Conservation (phyloP, 2,888 invertebrate species). For the Palloptera scutellata region DNA sequence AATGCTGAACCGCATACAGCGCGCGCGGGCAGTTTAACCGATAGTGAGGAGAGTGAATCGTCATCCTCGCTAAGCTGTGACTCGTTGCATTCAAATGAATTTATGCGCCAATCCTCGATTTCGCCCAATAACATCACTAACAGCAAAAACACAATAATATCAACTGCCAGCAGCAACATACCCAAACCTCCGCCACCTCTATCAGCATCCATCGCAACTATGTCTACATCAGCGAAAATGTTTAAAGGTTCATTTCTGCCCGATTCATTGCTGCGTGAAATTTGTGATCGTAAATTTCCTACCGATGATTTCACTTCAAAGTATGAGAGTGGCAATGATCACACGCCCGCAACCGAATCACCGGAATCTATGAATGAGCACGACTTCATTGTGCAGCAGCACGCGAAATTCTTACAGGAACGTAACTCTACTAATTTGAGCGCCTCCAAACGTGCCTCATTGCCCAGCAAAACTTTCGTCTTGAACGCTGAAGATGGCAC, state of each 20-base stretch:
- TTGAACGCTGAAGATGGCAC: conserved; percentile 45
- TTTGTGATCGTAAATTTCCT: conserved; percentile 68
- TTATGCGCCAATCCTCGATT: conserved; percentile 63
- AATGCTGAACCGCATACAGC: conserved; percentile 55
- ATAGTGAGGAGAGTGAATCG: conserved; percentile 72
- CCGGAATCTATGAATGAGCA: conserved; percentile 16
- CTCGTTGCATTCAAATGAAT: conserved; percentile 78
- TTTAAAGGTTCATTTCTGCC: conserved; percentile 67
- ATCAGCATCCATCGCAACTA: conserved; percentile 9
- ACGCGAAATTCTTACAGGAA: conserved; percentile 36
- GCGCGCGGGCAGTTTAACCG: conserved; percentile 68
- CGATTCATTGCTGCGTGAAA: conserved; percentile 73
- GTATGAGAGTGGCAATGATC: conserved; percentile 29
- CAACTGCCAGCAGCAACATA: conserved; percentile 29
- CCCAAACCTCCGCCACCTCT: conserved; percentile 52
- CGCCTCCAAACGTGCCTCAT: conserved; percentile 37
- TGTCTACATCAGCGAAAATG: conserved; percentile 30
- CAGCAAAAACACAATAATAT: neutral
- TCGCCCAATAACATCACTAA: conserved; percentile 59
- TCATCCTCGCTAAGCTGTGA: conserved; percentile 80
- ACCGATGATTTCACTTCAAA: conserved; percentile 43
- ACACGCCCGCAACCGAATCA: neutral
- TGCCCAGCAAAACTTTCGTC: conserved; percentile 46
- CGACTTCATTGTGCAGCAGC: conserved; percentile 37
- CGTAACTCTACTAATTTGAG: conserved; percentile 14